Evolutionary conservation across 2,797 vertebrate genomes (phyloP).

Genomic region (Pantherophis alleghaniensis): DNA sequence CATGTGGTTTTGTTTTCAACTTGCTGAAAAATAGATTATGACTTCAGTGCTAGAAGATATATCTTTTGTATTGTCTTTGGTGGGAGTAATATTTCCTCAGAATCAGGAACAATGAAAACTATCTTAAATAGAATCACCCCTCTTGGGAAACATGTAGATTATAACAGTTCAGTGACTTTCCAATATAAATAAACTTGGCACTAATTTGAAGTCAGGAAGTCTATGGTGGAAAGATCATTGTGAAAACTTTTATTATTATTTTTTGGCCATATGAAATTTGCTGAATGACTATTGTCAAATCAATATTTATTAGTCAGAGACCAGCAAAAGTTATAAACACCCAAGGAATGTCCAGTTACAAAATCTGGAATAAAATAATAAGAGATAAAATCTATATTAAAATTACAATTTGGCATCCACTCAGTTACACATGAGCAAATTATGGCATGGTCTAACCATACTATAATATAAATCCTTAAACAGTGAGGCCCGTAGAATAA

Average conservation of each 20-base stretch:
- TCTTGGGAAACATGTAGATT: background rate
- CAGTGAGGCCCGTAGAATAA: background rate
- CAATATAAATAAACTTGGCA: background rate
- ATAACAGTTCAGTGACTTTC: background rate
- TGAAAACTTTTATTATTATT: background rate
- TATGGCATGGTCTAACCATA: background rate
- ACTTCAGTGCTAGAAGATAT: background rate
- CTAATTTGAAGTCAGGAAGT: background rate
- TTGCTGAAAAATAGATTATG: background rate
- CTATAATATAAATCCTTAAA: background rate
- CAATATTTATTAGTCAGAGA: background rate
- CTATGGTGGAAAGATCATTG: background rate
- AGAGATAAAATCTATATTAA: background rate
- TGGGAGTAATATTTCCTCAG: background rate
- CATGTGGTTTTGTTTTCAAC: background rate
- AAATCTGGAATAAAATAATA: background rate
- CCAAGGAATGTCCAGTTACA: background rate
- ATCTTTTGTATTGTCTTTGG: background rate
- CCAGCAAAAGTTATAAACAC: background rate
- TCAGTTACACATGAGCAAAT: background rate
- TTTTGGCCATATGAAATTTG: background rate
- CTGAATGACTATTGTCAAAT: background rate
- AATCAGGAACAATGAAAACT: background rate
- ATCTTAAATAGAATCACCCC: background rate
- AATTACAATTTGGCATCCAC: background rate